Percentiles rank a stretch among this genome's conserved stretches.
These are phyloP conservation scores for Pelodytes ibericus DNA, from an alignment of 2,797 vertebrate genomes.

Conservation along the genomic window DNA sequence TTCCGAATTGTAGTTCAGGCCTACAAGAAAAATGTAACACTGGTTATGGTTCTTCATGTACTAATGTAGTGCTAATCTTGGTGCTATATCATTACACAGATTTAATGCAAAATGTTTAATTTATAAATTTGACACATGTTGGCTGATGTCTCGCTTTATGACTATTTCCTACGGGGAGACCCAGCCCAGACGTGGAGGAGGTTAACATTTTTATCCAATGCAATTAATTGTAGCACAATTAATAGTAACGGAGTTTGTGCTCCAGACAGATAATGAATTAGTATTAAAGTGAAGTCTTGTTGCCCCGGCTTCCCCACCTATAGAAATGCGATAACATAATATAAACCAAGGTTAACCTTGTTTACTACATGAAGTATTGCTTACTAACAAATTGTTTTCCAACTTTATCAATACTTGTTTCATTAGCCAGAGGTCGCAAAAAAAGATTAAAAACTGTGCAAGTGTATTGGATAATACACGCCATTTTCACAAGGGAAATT, in stretches of 20 bases:
- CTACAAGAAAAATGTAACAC: too few species aligned
- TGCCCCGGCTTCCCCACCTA: neutral
- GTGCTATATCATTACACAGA: too few species aligned
- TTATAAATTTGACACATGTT: too few species aligned
- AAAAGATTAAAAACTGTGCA: constrained; percentile 40
- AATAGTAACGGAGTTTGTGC: neutral
- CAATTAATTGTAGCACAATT: neutral
- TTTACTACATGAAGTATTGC: constrained; percentile 31
- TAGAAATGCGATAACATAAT: neutral
- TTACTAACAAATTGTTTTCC: constrained; percentile 12
- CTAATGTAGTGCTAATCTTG: too few species aligned
- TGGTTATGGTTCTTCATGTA: too few species aligned
- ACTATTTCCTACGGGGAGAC: too few species aligned
- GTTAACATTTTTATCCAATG: neutral
- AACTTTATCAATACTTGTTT: constrained; percentile 44
- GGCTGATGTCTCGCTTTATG: too few species aligned
- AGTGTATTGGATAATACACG: constrained; percentile 28
- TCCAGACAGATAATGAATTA: neutral
- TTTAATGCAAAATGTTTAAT: too few species aligned
- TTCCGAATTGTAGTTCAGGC: too few species aligned
- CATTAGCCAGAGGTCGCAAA: constrained; percentile 35
- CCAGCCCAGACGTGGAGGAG: too few species aligned
- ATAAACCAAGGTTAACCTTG: neutral
- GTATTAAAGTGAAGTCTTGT: neutral
- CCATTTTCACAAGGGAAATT: constrained; percentile 46